A percentile compares a stretch with the other conserved stretches of the same genome.
phyloP scores from a whole-genome alignment of 2,797 vertebrate species.

The Okamejei kenojei region DNA sequence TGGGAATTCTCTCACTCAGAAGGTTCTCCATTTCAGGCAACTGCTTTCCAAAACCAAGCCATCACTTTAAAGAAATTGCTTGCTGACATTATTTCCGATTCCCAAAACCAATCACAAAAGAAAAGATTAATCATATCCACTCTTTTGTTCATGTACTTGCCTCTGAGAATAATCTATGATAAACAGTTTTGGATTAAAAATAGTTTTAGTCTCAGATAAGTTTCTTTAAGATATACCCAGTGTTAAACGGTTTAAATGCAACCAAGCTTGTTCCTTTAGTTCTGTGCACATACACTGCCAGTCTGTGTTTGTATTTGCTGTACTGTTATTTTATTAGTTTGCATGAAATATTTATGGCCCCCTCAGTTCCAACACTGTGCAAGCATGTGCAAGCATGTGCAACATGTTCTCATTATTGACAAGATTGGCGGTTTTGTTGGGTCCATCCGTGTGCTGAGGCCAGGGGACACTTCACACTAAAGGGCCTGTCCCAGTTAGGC shows the following conservation, averaged over 20 bases:
- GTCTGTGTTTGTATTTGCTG: conserved; percentile 40
- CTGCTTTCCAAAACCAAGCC: no score
- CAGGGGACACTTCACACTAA: no score
- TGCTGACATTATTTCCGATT: not conserved
- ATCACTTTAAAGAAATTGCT: no score
- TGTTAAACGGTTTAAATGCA: conserved; percentile 74
- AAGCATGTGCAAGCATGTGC: not conserved
- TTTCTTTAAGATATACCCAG: conserved; percentile 57
- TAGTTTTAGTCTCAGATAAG: no score
- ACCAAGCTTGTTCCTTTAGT: conserved; percentile 52
- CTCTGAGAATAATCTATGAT: conserved; percentile 78
- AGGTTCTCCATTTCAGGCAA: no score
- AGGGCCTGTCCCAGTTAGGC: no score
- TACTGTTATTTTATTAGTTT: not conserved
- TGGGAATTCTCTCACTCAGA: no score
- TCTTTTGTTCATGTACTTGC: conserved; percentile 76
- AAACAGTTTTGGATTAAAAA: conserved; percentile 52
- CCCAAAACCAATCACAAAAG: conserved; percentile 72
- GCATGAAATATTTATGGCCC: not conserved
- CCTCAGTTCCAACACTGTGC: not conserved
- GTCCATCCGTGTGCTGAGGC: no score
- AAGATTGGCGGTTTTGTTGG: no score
- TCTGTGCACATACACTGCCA: not conserved
- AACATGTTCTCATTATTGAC: not conserved
- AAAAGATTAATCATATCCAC: conserved; percentile 85